Evolutionary conservation across 2,113 vertebrate species (phyloP), one percentile per base, ranked within the genome.

Genomic region (Engystomops pustulosus): DNA sequence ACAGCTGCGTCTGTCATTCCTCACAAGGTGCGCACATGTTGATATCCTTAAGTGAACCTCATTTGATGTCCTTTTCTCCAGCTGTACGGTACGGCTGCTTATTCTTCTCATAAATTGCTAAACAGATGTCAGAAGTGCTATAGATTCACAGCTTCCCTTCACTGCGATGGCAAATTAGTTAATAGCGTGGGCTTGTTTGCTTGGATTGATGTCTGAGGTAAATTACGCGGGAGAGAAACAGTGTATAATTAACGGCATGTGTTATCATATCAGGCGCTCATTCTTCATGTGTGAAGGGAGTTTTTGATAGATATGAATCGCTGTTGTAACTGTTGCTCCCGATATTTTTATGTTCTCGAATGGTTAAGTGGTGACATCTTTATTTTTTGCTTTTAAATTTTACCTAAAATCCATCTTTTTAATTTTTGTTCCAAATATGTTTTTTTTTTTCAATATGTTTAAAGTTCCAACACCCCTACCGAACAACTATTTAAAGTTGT

Each of bases 111-210:
- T n/a, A 30, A 49, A 45, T 49, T 30, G 44, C 23, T 74, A 18
- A 74, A 74, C 44, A 74, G 70, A 47, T 49, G 70, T 74, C 70
- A 49, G 9, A n/a, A 72, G 27, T 74, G 44, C 74, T 55, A 15
- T 36, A 55, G 30, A 77, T 10, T 77, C 74, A 36, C 30, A 36
- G 49, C 74, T 55, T 76, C 27, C 45, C 30, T 9, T 76, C 30
- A 67, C 23, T 4, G 6, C 32, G 49, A 36, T 55, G 27, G 49
- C 47, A 53, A 76, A 53, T 76, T n/a, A 36, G 30, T 77, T 77
- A 77, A 55, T 53, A 77, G 25, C 32, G 49, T 77, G 49, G 70
- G 70, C 70, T 49, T 74, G 44, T 74, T 77, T 77, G 32, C 47
- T 32, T 36, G 47, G 74, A 53, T 47, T 34, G 30, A 36, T 77